Evolutionary conservation across 2,113 vertebrate species (phyloP), one percentile per base, ranked within the genome.

Genomic region (Salvelinus namaycush): DNA sequence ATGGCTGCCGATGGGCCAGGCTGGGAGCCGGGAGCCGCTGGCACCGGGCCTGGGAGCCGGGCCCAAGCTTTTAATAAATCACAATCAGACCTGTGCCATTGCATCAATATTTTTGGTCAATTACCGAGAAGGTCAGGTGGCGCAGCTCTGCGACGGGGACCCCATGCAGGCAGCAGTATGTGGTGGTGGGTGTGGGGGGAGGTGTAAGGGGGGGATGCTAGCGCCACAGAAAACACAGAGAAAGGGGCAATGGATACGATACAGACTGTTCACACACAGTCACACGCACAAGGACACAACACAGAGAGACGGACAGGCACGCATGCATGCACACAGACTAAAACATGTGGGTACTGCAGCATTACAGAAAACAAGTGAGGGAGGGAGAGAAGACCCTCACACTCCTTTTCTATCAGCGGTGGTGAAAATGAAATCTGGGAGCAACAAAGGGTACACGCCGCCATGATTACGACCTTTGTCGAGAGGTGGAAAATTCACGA

Each of bases 31-130:
- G 95, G 94, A 95, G 95, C 90, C 92, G 94, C 95, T 99, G 97
- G 97, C 97, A 96, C 95, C 83, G 94, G 93, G 96, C 96, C 97
- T 94, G 93, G 93, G 95, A 95, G 95, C 94, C 76, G 93, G 94
- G 92, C 95, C 29, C 24, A 13, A 31, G 95, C 95, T 96, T 98
- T 97, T 97, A 97, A 99, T 99, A 98, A 99, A 99, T 99, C 97
- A 98, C 97, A 97, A 98, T 98, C 97, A 98, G 96, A 95, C 95
- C 94, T 92, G 93, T 96, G 96, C 96, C 96, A 96, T 96, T 97
- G 96, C 96, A 96, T 99, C 97, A 97, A 99, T 99, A 97, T 96
- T 97, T 97, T 96, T 94, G 95, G 96, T 98, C 97, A 99, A 98
- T 99, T 98, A 98, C 96, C 92, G 93, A 24, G 96, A 97, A 98